Percentiles rank a stretch among this genome's conserved stretches.
These are phyloP conservation scores for Tachina grossa DNA, from an alignment of 2,888 invertebrate genomes.

Conservation along the genomic window DNA sequence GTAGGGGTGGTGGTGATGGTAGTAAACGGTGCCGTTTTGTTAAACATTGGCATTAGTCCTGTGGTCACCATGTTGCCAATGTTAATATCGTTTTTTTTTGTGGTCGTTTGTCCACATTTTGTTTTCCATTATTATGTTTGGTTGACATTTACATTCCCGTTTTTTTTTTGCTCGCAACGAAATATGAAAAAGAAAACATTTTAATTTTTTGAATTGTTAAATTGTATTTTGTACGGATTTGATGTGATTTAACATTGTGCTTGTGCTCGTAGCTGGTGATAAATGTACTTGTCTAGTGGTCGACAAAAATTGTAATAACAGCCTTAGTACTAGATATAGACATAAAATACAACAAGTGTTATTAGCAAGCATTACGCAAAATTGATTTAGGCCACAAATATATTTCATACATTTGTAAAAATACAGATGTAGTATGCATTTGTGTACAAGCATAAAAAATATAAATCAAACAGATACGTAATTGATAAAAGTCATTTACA, in stretches of 20 bases:
- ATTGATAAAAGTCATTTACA: slow-evolving; percentile 24
- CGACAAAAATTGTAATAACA: slow-evolving; percentile 33
- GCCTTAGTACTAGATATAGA: background rate
- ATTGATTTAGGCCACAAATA: slow-evolving; percentile 43
- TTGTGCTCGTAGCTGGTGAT: slow-evolving; percentile 58
- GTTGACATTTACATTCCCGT: slow-evolving; percentile 37
- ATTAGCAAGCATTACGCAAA: slow-evolving; percentile 54
- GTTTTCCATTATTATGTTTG: slow-evolving; percentile 60
- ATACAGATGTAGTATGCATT: background rate
- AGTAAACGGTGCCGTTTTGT: slow-evolving; percentile 62
- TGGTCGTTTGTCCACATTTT: slow-evolving; percentile 45
- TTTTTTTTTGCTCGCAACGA: background rate
- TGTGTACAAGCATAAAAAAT: background rate
- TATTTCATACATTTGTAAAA: background rate
- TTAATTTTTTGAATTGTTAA: slow-evolving; percentile 11
- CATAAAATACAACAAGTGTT: slow-evolving; percentile 48
- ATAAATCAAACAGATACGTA: slow-evolving; percentile 21
- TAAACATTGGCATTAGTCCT: slow-evolving; percentile 60
- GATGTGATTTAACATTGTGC: slow-evolving; percentile 64
- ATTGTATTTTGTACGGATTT: slow-evolving; percentile 50
- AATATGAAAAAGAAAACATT: background rate
- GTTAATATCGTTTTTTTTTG: slow-evolving; percentile 12
- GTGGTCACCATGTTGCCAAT: slow-evolving; percentile 54
- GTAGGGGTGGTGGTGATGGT: background rate
- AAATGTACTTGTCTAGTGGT: slow-evolving; percentile 66